These are phyloP conservation scores for Patiria pectinifera DNA, from an alignment of 53 echinoderm and acorn worm genomes.

Conservation along the genomic window DNA sequence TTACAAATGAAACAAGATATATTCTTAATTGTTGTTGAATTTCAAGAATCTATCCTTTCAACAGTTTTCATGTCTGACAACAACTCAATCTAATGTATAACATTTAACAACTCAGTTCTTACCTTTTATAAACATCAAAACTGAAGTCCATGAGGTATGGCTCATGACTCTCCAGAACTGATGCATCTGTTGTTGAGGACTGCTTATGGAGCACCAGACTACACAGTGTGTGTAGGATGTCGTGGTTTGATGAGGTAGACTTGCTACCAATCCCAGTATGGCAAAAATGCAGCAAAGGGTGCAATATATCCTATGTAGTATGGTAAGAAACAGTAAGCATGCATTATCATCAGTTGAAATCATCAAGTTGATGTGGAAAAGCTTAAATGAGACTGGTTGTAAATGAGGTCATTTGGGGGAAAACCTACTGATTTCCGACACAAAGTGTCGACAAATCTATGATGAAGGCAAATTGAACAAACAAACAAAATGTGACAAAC, in stretches of 20 bases:
- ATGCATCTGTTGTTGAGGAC: conserved; percentile 59
- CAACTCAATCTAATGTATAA: not conserved
- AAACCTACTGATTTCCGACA: too few species aligned
- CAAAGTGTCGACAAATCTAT: not conserved
- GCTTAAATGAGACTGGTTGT: too few species aligned
- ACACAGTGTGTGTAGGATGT: conserved; percentile 61
- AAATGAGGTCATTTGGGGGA: too few species aligned
- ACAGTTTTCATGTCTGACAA: not conserved
- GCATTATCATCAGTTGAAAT: not conserved
- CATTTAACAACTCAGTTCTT: not conserved
- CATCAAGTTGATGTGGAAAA: not conserved
- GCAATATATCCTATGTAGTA: conserved; percentile 75
- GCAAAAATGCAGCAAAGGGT: conserved; percentile 73
- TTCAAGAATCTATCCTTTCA: not conserved
- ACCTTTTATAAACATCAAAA: conserved; percentile 76
- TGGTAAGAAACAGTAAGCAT: not conserved
- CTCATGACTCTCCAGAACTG: conserved; percentile 44
- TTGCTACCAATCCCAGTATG: conserved; percentile 61
- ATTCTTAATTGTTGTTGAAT: not conserved
- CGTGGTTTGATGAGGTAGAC: conserved; percentile 53
- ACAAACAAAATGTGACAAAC: conserved; percentile 40
- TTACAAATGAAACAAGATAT: not conserved
- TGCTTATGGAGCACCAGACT: conserved; percentile 62
- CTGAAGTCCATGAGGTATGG: conserved; percentile 80
- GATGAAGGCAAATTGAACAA: not conserved